phyloP scores from a whole-genome alignment of 53 echinoderm and acorn worm species.

The Paracentrotus lividus region DNA sequence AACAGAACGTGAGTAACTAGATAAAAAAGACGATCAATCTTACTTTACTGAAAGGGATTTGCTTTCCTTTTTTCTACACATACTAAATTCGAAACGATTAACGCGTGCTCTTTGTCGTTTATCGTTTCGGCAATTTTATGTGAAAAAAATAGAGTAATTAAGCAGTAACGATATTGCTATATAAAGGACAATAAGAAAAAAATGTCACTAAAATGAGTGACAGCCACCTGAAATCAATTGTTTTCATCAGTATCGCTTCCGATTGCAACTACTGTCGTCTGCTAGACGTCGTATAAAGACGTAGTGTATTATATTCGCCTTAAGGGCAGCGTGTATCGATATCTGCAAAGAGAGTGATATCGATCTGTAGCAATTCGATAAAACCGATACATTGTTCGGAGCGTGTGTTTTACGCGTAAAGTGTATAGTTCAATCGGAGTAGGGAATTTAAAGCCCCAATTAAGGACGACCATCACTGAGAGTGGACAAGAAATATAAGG shows the following conservation, averaged over 20 bases:
- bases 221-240: conserved; percentile 22
- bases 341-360: conserved; percentile 22
- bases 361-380: conserved; percentile 25
- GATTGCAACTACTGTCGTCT: conserved; percentile 27
- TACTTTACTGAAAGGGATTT: background rate
- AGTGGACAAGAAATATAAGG: background rate
- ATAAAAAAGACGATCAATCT: background rate
- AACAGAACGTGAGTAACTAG: background rate
- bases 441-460: conserved; percentile 15
- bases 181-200: no score
- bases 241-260: conserved; percentile 18
- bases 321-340: background rate
- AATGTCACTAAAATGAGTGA: background rate
- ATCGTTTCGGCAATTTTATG: no score
- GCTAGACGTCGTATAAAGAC: background rate
- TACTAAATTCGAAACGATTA: no score
- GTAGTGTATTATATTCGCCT: background rate
- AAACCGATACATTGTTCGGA: conserved; percentile 24
- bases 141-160: no score
- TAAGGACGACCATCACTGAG: background rate
- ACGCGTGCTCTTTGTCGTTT: no score
- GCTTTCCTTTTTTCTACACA: no score
- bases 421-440: background rate
- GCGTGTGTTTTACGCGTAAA: conserved; percentile 30
- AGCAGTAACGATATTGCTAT: no score